Percentiles rank a stretch among this genome's conserved stretches.
phyloP scores from a whole-genome alignment of 2,797 vertebrate species.

The Eupleurogrammus muticus region DNA sequence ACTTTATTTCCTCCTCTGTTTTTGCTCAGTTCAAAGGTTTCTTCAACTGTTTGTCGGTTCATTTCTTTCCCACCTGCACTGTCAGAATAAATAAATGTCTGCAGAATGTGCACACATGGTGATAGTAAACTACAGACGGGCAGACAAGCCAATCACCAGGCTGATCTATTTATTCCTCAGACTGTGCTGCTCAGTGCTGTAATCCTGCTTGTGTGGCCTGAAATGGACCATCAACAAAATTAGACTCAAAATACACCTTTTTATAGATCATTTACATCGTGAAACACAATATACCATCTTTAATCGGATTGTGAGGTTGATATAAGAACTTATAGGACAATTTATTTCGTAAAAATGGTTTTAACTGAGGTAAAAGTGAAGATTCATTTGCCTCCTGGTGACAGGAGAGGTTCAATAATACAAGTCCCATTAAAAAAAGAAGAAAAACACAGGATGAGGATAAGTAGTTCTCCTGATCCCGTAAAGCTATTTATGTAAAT shows the following conservation, averaged over 20 bases:
- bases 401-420: too few species aligned
- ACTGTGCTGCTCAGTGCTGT: conserved; percentile 26
- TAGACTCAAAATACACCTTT: background rate
- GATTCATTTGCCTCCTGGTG: background rate
- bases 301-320: background rate
- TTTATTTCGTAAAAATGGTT: too few species aligned
- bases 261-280: background rate
- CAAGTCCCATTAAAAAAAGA: background rate
- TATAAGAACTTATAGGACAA: background rate
- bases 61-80: background rate
- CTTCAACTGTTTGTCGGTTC: too few species aligned
- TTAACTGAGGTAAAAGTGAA: background rate
- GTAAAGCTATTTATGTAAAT: conserved; percentile 3
- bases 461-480: background rate
- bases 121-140: conserved; percentile 32
- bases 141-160: conserved; percentile 32
- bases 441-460: background rate
- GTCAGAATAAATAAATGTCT: background rate
- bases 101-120: background rate
- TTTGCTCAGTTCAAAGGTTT: background rate
- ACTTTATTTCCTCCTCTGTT: background rate
- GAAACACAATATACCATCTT: background rate
- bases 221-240: conserved; percentile 38
- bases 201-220: conserved; percentile 48
- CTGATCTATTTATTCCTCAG: conserved; percentile 41